These are phyloP conservation scores for Corythoichthys haematopterus DNA, from an alignment of 2,113 vertebrate species.

Conservation along the genomic window DNA sequence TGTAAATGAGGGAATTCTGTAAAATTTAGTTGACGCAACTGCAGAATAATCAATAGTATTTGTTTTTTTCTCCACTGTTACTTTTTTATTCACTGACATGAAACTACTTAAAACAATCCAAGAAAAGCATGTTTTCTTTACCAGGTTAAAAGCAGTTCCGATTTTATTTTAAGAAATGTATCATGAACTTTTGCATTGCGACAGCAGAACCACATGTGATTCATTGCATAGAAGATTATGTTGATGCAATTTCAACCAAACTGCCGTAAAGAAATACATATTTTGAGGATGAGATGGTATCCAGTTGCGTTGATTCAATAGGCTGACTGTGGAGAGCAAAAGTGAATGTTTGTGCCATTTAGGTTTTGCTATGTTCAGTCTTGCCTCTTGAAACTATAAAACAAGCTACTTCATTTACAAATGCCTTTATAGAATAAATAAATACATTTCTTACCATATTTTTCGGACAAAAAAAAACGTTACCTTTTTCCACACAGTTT, in stretches of 20 bases:
- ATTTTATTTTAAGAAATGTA: background rate
- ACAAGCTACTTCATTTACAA: background rate
- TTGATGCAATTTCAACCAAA: background rate
- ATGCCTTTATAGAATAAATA: background rate
- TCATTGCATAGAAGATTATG: background rate
- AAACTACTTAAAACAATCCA: background rate
- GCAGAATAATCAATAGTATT: background rate
- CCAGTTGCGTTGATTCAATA: background rate
- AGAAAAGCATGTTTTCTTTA: background rate
- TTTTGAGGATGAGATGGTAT: background rate
- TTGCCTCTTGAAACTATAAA: background rate
- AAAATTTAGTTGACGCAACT: background rate
- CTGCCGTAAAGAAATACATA: background rate
- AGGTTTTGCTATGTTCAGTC: background rate
- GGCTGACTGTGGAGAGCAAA: background rate
- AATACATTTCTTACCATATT: too few relatives aligned
- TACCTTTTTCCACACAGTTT: too few relatives aligned
- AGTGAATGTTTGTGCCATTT: background rate
- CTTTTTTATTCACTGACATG: background rate
- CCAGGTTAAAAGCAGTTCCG: background rate
- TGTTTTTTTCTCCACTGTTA: background rate
- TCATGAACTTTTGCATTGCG: background rate
- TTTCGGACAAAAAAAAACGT: too few relatives aligned
- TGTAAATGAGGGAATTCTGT: background rate
- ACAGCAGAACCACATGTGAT: background rate